Conservation (phyloP, 1,140 invertebrate genomes). For the Anoplophora glabripennis region DNA sequence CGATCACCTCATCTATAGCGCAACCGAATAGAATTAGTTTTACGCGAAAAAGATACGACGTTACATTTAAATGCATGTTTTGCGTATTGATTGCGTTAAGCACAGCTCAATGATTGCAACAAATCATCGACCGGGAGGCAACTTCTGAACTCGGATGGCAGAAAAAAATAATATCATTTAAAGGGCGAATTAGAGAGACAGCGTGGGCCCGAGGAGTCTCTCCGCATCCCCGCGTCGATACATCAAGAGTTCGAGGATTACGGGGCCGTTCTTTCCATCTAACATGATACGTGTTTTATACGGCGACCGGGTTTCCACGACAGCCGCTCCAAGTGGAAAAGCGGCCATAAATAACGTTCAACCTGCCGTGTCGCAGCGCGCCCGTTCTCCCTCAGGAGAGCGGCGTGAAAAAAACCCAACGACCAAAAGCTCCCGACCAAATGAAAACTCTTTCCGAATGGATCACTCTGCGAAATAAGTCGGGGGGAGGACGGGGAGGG, state of each 20-base stretch:
- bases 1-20: too few species aligned
- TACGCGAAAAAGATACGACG: too few species aligned
- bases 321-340: constrained; percentile 38
- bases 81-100: too few species aligned
- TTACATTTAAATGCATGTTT: too few species aligned
- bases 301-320: constrained; percentile 32
- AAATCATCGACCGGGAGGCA: too few species aligned
- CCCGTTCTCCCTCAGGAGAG: constrained; percentile 30
- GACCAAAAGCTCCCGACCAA: constrained; percentile 28
- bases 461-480: constrained; percentile 2
- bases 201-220: too few species aligned
- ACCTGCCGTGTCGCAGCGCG: constrained; percentile 38
- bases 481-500: too few species aligned
- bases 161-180: too few species aligned
- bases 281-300: constrained; percentile 46
- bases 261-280: constrained; percentile 34
- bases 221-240: constrained; percentile 34
- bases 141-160: too few species aligned
- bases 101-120: too few species aligned
- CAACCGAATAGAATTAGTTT: too few species aligned
- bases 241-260: constrained; percentile 42
- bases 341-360: constrained; percentile 47
- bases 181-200: too few species aligned
- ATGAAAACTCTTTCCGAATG: constrained; percentile 22
- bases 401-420: constrained; percentile 31